Base-by-base conservation (phyloP, 1,140 invertebrate species). In the Andrena cerasifolii region DNA sequence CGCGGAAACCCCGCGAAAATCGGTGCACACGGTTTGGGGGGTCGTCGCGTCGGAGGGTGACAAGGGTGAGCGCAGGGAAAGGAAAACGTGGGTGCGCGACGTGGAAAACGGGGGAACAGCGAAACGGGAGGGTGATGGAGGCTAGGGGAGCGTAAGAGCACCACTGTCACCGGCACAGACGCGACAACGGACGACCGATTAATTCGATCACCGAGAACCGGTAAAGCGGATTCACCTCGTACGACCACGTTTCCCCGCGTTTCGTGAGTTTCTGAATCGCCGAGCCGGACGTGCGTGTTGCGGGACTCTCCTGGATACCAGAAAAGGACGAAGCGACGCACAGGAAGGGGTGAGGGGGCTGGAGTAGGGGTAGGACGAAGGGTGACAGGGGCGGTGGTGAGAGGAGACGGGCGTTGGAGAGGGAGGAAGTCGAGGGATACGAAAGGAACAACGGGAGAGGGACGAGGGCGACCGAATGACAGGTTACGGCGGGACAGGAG, bases 231-330 rank as follows among this genome's bases (percentile, higher is more conserved):
- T 82, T 68, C 81, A 79, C 80, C 71, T 77, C 51, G 47, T 24
- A 74, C 75, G 67, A 83, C 36, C 82, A 83, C 82, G 82, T 83
- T 83, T 83, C 40, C 80, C 75, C 82, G 76, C 77, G 80, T 72
- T 82, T 82, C 75, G 68, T 83, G 53, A 74, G 45, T 82, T 74
- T 83, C 82, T 83, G 82, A 83, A 83, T 83, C 80, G 76, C 28
- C 56, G 75, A 79, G 58, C 71, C 74, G 74, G 74, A 77, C 62
- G 58, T 83, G 80, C 82, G 82, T 83, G 68, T 82, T 40, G 80
- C 67, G 45, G 12, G 45, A 68, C 56, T 26, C 56, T 28, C 45
- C 33, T 43, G 67, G 82, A 62, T 66, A 66, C 45, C 75, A 80
- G 83, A 77, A 84, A 59, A 65, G 71, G 70, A 74, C 36, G 71